Base-by-base conservation (phyloP, 2,113 vertebrate genomes). In the Phalacrocorax pelagicus region DNA sequence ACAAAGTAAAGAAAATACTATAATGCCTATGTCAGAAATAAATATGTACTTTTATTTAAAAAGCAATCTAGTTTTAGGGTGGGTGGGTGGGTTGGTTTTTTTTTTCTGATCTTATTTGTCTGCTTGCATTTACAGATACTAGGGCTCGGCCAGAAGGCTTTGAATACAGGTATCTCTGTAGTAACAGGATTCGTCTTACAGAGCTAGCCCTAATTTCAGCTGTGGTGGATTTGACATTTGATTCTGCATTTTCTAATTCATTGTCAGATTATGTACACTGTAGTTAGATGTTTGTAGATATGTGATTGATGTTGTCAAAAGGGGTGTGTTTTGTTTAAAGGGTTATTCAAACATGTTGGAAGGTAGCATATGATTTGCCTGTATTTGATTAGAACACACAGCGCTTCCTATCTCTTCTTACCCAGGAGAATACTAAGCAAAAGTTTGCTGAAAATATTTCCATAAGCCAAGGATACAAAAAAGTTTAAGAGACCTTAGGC, bases 61-160 rank as follows among this genome's bases (percentile, higher is more conserved):
- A 81, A 51, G 6, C 6, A 51, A 58, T 51, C 79, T 80, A 80
- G 11, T 22, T 96, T 91, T 77, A 63, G 15, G 38, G 40, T 70
- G 6, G 5, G 40, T 70, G 6, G 5, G 5, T 71, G 26, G 3
- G 0, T 3, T 51, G 23, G 5, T 49, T 23, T 15, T 46, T 27
- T 73, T 59, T 29, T 11, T 21, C 9, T 77, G n/a, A 65, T 34
- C 14, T 96, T 92, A 42, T 9, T 59, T 55, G 24, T 13, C 16
- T 67, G 38, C 47, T 89, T 84, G 9, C 32, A 24, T 92, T 95
- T 92, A 51, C 5, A 81, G 62, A 57, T 51, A 49, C 17, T 21
- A 88, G 54, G 42, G 10, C 34, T 62, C 15, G 16, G 14, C 5
- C 44, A 80, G 32, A 66, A 72, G 32, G 23, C 62, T 55, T 42